Conservation (phyloP, 1,140 invertebrate species). For the Polypedilum pembai region DNA sequence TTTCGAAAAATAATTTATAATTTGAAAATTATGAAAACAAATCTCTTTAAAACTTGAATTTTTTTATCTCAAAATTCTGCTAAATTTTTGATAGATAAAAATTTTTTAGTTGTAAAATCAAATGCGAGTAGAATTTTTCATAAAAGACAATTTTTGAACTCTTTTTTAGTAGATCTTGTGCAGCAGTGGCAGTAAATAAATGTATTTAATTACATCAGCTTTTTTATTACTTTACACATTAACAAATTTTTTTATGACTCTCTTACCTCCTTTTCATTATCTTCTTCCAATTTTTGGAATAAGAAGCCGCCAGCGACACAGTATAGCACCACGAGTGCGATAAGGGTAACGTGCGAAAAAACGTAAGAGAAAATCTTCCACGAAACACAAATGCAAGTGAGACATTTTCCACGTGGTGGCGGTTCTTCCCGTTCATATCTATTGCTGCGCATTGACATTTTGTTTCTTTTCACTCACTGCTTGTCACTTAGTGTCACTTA, state of each 20-base stretch:
- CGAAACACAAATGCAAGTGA: conserved; percentile 49
- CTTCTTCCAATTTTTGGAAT: conserved; percentile 70
- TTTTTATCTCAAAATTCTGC: too few relatives aligned
- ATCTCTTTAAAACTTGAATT: too few relatives aligned
- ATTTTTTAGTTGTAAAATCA: too few relatives aligned
- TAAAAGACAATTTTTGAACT: too few relatives aligned
- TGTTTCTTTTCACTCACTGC: not conserved
- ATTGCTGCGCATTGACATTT: not conserved
- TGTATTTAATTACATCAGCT: not conserved
- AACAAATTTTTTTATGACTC: not conserved
- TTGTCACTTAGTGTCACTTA: not conserved
- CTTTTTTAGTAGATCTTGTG: too few relatives aligned
- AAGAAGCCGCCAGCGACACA: conserved; percentile 80
- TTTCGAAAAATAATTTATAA: too few relatives aligned
- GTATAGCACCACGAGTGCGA: conserved; percentile 73
- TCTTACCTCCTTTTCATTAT: conserved; percentile 65
- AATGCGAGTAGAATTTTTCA: too few relatives aligned
- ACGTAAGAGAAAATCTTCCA: conserved; percentile 79
- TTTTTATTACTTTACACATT: not conserved
- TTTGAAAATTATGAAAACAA: too few relatives aligned
- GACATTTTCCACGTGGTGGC: conserved; percentile 43
- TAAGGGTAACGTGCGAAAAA: conserved; percentile 79
- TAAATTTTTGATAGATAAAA: too few relatives aligned
- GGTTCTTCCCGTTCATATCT: conserved; percentile 35
- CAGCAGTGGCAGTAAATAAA: not conserved